Base-by-base conservation (phyloP, 1,140 invertebrate species). In the Caerostris extrusa region DNA sequence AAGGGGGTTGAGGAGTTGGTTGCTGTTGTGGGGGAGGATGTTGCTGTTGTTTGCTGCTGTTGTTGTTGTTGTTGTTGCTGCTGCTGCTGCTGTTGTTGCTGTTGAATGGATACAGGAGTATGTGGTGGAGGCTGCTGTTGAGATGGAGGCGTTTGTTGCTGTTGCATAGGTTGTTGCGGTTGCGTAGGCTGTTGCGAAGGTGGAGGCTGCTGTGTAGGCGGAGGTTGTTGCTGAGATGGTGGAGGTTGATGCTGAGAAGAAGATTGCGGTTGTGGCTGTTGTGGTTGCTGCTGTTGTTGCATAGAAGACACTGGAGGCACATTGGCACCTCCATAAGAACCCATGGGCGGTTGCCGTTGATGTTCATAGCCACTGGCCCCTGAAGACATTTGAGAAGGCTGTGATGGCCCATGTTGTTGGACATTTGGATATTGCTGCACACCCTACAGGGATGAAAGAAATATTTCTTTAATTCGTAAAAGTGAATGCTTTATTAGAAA, bases 341-440 rank as follows among this genome's bases (percentile, higher is more conserved):
- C 82, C 82, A 92, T 92, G 10, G 82, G 81, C 10, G 58, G 69
- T n/a, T 56, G 91, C n/a, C 58, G 60, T 19, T 86, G 91, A 12
- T 67, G 87, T 4, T 92, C 91, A 50, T 92, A 92, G 19, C 71
- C 90, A 61, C 87, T 56, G 8, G 53, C 55, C 17, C 58, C 61
- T n/a, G 87, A 17, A n/a, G 90, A 91, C 81, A 91, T 91, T 19
- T 82, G 90, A 6, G 90, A 83, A 19, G 90, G n/a, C 60, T 91
- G 90, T 34, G 90, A 56, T 57, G 82, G 91, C 14, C 91, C 81
- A 50, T 86, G 82, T 64, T 86, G 91, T 57, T 83, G 91, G 12
- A 91, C 71, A 61, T 53, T 60, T 8, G 82, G 61, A 86, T 92
- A 92, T 86, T 92, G 91, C 64, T 92, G 91, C 5, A 92, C 61